Evolutionary conservation across 1,140 invertebrate genomes (phyloP).

Genomic region (Drosophila subpulchrella): DNA sequence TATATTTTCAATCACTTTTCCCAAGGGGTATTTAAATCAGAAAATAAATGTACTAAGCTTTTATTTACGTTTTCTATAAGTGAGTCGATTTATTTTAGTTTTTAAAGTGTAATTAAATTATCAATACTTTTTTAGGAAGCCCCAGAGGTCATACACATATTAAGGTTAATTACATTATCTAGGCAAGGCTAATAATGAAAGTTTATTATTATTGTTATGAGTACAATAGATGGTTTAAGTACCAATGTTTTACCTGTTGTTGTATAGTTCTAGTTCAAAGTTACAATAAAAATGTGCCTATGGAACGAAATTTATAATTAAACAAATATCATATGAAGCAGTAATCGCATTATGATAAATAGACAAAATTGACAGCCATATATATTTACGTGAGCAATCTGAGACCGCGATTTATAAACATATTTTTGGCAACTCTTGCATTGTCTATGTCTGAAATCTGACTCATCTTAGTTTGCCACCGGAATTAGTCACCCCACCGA

Average conservation of each 20-base stretch:
- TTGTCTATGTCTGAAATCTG: conserved; percentile 4
- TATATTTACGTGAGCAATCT: not conserved
- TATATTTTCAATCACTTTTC: not conserved
- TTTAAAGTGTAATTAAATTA: not conserved
- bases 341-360: conserved; percentile 1
- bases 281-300: not conserved
- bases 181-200: not conserved
- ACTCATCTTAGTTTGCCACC: conserved; percentile 19
- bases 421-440: conserved; percentile 1
- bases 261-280: not conserved
- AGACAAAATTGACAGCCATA: not conserved
- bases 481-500: conserved; percentile 17
- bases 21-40: not conserved
- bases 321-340: not conserved
- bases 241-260: too few species aligned
- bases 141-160: too few species aligned
- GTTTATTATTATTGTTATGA: not conserved
- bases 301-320: too few species aligned
- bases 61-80: too few species aligned
- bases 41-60: not conserved
- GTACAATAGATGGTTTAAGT: too few species aligned
- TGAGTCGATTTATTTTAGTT: too few species aligned
- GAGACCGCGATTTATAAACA: conserved; percentile 1
- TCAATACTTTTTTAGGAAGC: too few species aligned
- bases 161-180: too few species aligned